A percentile compares a stretch with the other conserved stretches of the same genome.
phyloP scores from a whole-genome alignment of 1,140 invertebrate genomes.

The Musca domestica region DNA sequence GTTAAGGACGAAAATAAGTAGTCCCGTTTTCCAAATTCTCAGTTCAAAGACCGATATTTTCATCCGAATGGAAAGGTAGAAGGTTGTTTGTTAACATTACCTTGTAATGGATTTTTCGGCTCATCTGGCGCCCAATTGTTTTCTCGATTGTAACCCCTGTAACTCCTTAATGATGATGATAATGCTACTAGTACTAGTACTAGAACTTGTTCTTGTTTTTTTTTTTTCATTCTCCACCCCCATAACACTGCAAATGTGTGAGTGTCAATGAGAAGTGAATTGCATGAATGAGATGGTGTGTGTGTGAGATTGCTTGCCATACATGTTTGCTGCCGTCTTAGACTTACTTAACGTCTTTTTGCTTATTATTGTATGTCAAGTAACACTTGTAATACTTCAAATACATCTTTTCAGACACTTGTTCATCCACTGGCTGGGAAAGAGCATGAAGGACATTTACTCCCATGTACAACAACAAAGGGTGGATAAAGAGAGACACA shows the following conservation, averaged over 20 bases:
- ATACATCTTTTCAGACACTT: conserved; percentile 8
- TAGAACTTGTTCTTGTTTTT: neutral
- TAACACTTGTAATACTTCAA: conserved; percentile 19
- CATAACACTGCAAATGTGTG: neutral
- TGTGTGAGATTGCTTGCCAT: neutral
- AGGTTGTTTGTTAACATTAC: no score
- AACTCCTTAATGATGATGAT: neutral
- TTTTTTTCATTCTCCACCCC: neutral
- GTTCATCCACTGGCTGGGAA: conserved; percentile 3
- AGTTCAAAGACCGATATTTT: no score
- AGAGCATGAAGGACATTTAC: no score
- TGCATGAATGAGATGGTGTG: neutral
- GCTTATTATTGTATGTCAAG: conserved; percentile 21
- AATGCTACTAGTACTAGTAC: no score
- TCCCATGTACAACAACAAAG: no score
- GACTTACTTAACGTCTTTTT: neutral
- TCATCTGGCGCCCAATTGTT: no score
- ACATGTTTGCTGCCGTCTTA: neutral
- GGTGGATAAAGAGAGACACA: no score
- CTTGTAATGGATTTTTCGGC: no score
- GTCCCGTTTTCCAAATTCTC: no score
- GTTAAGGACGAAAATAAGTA: no score
- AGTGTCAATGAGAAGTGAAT: neutral
- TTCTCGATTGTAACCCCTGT: no score
- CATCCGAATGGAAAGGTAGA: no score